Evolutionary conservation across 2,888 invertebrate species (phyloP).

Genomic region (Nesidiocoris tenuis): DNA sequence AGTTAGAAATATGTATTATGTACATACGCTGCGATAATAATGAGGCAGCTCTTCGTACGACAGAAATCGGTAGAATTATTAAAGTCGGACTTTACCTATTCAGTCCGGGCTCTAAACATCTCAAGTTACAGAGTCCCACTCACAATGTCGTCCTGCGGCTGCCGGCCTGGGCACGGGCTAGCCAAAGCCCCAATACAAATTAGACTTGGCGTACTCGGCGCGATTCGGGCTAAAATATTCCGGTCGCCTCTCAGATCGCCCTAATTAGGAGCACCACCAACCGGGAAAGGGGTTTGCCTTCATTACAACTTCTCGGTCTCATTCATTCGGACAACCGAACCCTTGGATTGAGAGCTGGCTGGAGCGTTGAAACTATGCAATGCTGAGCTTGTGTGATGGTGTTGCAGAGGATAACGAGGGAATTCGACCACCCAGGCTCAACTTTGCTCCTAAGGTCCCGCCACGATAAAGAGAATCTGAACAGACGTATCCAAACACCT

Average conservation of each 20-base stretch:
- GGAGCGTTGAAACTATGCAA: background rate
- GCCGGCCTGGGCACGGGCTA: too few species aligned
- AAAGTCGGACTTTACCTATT: too few species aligned
- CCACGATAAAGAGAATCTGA: background rate
- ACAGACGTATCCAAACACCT: background rate
- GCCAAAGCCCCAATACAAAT: background rate
- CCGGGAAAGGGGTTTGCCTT: background rate
- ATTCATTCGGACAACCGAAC: background rate
- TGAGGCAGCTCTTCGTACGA: too few species aligned
- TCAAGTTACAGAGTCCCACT: too few species aligned
- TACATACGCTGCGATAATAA: too few species aligned
- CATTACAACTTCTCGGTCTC: slow-evolving; percentile 5
- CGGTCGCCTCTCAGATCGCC: background rate
- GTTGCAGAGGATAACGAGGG: background rate
- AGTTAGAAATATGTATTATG: too few species aligned
- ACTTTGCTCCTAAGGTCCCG: background rate
- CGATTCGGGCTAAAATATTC: background rate
- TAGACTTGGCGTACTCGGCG: background rate
- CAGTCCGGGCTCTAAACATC: too few species aligned
- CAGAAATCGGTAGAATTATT: too few species aligned
- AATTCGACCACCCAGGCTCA: background rate
- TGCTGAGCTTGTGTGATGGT: background rate
- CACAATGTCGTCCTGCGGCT: too few species aligned
- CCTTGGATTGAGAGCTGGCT: background rate
- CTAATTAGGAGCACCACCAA: background rate